A percentile compares a stretch with the other conserved stretches of the same genome.
Evolutionary conservation across 1,140 invertebrate genomes (phyloP).

Genomic region (Drosophila bocqueti): DNA sequence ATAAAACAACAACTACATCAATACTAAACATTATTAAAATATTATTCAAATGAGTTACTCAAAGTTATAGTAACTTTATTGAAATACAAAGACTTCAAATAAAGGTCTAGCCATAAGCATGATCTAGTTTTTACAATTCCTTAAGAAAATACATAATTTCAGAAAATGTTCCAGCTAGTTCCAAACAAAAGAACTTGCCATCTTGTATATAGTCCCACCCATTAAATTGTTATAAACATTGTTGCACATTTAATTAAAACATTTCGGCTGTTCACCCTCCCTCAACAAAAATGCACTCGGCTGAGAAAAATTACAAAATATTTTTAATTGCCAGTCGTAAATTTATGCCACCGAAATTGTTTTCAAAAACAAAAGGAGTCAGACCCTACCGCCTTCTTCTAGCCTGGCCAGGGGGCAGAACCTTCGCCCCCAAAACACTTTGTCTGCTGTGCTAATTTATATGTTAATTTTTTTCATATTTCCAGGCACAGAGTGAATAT

Average conservation of each 20-base stretch:
- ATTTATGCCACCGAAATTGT: slow-evolving; percentile 58
- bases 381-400: not conserved
- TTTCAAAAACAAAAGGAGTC: slow-evolving; percentile 52
- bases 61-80: not conserved
- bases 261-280: not conserved
- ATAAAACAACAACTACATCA: not conserved
- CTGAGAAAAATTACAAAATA: slow-evolving; percentile 50
- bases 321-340: slow-evolving; percentile 54
- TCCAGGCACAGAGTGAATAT: slow-evolving; percentile 48
- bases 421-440: slow-evolving; percentile 31
- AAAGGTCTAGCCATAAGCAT: too few relatives aligned
- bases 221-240: slow-evolving; percentile 5
- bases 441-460: slow-evolving; percentile 65
- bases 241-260: slow-evolving; percentile 49
- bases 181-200: not conserved
- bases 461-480: slow-evolving; percentile 68
- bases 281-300: slow-evolving; percentile 20
- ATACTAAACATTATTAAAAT: not conserved
- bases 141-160: not conserved
- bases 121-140: not conserved
- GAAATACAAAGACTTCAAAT: not conserved
- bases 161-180: not conserved
- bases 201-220: not conserved
- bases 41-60: not conserved
- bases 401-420: not conserved